Evolutionary conservation across 2,888 invertebrate genomes (phyloP).

Genomic region (Pemphredon lugubris): DNA sequence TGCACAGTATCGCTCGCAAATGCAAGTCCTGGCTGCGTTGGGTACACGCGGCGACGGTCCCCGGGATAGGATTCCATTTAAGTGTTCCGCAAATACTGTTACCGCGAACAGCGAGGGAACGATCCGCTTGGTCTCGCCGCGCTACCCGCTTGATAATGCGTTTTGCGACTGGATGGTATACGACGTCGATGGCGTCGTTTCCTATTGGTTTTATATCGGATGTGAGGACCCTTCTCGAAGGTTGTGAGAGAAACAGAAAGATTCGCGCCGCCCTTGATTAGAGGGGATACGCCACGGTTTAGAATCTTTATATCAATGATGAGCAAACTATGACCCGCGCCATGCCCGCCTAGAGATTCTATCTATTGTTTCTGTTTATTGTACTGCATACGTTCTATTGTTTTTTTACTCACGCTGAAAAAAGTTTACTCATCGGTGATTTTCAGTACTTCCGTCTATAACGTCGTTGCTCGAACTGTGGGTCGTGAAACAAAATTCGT

Average conservation of each 20-base stretch:
- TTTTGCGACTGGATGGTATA: constrained; percentile 34
- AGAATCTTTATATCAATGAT: no score
- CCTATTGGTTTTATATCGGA: constrained; percentile 60
- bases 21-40: constrained; percentile 24
- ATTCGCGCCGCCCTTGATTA: constrained; percentile 2
- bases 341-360: no score
- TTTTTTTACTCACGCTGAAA: no score
- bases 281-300: no score
- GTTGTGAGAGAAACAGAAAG: neutral
- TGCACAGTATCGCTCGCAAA: constrained; percentile 52
- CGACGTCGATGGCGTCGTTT: constrained; percentile 49
- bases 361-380: no score
- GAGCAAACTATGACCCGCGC: no score
- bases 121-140: constrained; percentile 55
- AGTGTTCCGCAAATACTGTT: constrained; percentile 75
- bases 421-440: no score
- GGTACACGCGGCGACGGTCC: constrained; percentile 27
- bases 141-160: constrained; percentile 58
- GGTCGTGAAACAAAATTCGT: no score
- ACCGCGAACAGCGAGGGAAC: constrained; percentile 64
- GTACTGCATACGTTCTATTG: no score
- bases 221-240: constrained; percentile 34
- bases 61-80: constrained; percentile 62
- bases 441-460: no score
- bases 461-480: no score